Evolutionary conservation across 2,797 vertebrate genomes (phyloP), one percentile per base, ranked within the genome.

Genomic region (Chloroceryle inda): DNA sequence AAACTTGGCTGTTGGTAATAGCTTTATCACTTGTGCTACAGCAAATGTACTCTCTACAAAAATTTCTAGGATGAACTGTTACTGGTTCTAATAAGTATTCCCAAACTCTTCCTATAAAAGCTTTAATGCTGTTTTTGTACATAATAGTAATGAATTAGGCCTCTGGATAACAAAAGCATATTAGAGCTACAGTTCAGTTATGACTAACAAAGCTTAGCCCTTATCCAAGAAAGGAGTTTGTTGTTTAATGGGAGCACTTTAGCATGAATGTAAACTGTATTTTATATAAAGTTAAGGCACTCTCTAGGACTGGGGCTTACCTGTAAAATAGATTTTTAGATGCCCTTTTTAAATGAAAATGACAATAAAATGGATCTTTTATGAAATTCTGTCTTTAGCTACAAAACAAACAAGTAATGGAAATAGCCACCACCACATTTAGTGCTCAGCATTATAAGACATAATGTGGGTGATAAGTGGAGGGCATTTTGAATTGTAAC

Each of bases 1-100:
- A 93, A 97, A 97, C 91, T 96, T 97, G 96, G 93, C 93, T 95
- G 96, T 94, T 95, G 84, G 81, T 84, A 85, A 59, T 82, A 83
- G 93, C 80, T 96, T 95, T 97, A 96, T 96, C 89, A 88, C 55
- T 94, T 67, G 73, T 49, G 91, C 85, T 97, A 85, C 90, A 97
- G 88, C 89, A 94, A 95, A 63, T 0, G 0, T 69, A 73, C 22
- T 81, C 64, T 85, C 45, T 63, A 45, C 59, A 95, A 88, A 93
- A 82, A 74, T 84, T 83, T 96, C 67, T 71, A 74, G 44, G 82
- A 82, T 94, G 59, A 24, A 67, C 52, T 50, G 19, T 92, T 96
- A 76, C 83, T 96, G 33, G 33, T 88, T 94, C 49, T 94, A 61
- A 37, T 84, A 81, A 84, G n/a, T 45, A 31, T 71, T 83, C 42